phyloP scores from a whole-genome alignment of 2,888 invertebrate genomes.

The Torymus texanus region DNA sequence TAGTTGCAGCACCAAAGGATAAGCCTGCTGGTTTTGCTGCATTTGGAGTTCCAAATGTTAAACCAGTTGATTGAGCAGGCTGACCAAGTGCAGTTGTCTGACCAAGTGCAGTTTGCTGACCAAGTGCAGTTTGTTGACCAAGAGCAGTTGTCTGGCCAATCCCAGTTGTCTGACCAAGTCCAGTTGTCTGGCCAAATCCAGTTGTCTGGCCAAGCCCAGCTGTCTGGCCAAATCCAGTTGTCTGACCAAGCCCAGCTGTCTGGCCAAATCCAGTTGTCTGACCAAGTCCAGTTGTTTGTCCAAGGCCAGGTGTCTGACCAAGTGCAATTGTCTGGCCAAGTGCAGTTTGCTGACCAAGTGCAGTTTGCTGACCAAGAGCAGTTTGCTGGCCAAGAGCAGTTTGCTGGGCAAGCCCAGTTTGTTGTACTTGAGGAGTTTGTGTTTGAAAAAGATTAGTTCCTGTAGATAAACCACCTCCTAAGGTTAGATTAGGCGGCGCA shows the following conservation, averaged over 20 bases:
- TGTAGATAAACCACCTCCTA: conserved; percentile 58
- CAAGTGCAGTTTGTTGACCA: too few species aligned
- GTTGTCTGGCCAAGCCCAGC: conserved; percentile 36
- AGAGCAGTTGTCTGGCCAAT: too few species aligned
- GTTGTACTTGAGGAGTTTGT: conserved; percentile 62
- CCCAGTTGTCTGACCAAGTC: conserved; percentile 19
- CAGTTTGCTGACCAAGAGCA: conserved; percentile 5
- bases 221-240: too few species aligned
- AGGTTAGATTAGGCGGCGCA: conserved; percentile 67
- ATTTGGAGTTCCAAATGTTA: conserved; percentile 68
- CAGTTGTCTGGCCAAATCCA: background rate
- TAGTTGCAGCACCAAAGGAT: conserved; percentile 62
- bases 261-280: too few species aligned
- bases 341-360: background rate
- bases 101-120: conserved; percentile 7
- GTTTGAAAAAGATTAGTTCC: conserved; percentile 64
- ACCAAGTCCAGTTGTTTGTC: too few species aligned
- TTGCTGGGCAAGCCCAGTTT: too few species aligned
- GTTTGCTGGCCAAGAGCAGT: conserved; percentile 29
- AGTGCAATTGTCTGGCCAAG: too few species aligned
- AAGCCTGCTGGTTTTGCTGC: conserved; percentile 62
- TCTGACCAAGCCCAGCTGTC: too few species aligned
- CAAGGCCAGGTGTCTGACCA: too few species aligned
- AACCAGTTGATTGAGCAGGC: conserved; percentile 61
- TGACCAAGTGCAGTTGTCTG: conserved; percentile 42